Evolutionary conservation across 2,888 invertebrate species (phyloP), one percentile per base, ranked within the genome.

Genomic region (Athrips mouffetella): DNA sequence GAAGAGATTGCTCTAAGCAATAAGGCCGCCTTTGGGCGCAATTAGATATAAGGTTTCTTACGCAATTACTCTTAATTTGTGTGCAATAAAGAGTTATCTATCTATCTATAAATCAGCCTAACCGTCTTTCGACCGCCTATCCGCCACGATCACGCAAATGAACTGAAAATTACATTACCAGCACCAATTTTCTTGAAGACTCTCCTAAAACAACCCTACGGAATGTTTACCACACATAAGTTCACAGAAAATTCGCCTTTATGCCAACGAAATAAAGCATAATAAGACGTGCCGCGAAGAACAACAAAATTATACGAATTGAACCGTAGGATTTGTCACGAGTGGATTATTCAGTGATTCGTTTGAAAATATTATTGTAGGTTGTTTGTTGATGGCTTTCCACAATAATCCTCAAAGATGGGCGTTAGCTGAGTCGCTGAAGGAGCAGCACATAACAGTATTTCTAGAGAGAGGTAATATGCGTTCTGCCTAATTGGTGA

Each of bases 261-360:
- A 13, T 6, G 2, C 13, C 31, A 4, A 31, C 31, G 15, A 16
- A 5, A 6, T 5, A 31, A 15, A 11, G 15, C 31, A 11, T 15
- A 31, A 31, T 31, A 31, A 31, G 11, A 27, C 7, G 27, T 27
- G 27, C n/a, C 7, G 31, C 13, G 13, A 11, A 15, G 31, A 41
- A 41, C 47, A 47, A 27, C 27, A 31, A 39, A 47, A 47, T 50
- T 50, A 50, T 47, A 42, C 47, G 46, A 46, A 50, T 45, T n/a
- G 31, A 47, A 37, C 29, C 31, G 35, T 44, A 23, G 20, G 18
- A 37, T 39, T 40, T 47, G 18, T 10, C 31, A 44, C 21, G 33
- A 18, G 15, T n/a, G 23, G 33, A 48, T 42, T 42, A 35, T 33
- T 27, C 33, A 13, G 35, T 25, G 35, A 42, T 42, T 48, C 35